Evolutionary conservation across 2,888 invertebrate genomes (phyloP).

Genomic region (Drosophila monieri): DNA sequence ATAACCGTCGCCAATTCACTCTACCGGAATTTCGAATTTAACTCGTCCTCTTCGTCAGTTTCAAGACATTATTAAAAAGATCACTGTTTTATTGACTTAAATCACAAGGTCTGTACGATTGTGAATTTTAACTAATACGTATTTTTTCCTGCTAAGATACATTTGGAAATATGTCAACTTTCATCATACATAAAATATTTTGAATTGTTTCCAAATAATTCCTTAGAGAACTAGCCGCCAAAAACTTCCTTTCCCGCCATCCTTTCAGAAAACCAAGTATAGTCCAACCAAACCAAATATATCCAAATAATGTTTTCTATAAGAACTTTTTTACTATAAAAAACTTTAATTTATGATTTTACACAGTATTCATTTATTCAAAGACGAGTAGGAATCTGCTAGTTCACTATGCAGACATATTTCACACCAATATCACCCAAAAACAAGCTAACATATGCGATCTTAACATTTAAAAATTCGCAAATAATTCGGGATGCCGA

Average conservation of each 20-base stretch:
- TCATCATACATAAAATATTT: neutral
- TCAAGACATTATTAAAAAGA: slow-evolving; percentile 11
- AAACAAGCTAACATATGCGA: neutral
- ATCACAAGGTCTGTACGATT: neutral
- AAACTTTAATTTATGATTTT: no score
- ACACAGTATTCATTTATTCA: no score
- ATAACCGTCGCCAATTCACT: slow-evolving; percentile 1
- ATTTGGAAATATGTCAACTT: no score
- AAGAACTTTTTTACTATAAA: no score
- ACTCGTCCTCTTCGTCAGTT: slow-evolving; percentile 1
- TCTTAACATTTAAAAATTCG: slow-evolving; percentile 65
- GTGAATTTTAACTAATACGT: neutral
- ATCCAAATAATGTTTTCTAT: no score
- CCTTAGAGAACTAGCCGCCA: no score
- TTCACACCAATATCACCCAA: slow-evolving; percentile 1
- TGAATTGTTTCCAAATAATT: no score
- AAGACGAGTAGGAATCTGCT: no score
- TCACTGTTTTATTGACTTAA: neutral
- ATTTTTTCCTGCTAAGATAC: no score
- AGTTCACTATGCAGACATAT: neutral
- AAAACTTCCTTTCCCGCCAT: neutral
- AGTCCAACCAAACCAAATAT: no score
- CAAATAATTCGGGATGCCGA: slow-evolving; percentile 75
- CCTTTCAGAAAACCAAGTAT: neutral
- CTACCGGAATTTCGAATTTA: slow-evolving; percentile 38